Base-by-base conservation (phyloP, 2,888 invertebrate species). In the Xylota sylvarum region DNA sequence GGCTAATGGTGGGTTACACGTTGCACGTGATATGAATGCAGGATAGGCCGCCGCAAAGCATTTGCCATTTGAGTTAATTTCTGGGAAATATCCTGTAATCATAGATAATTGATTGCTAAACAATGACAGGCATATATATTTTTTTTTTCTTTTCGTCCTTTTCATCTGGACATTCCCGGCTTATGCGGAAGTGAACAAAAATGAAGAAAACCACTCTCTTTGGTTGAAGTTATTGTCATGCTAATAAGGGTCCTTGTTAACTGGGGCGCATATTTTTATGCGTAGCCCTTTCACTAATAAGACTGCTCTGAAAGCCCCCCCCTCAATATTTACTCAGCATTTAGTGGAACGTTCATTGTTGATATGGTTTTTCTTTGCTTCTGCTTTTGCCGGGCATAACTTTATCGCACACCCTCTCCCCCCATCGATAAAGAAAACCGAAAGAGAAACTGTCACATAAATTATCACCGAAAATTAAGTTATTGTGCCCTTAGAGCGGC, bases 51-150 rank as follows among this genome's bases (percentile, higher is more conserved):
- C 17, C 19, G 30, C 17, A 23, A 12, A 62, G 43, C 64, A 64
- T 9, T 72, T 37, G 50, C 62, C 50, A 67, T 81, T 74, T 62
- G 52, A 76, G 69, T 70, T 65, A 52, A 55, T 69, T 76, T 74
- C 56, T 52, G 69, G 56, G 56, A 80, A 85, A 85, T 80, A 70
- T 85, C 74, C 27, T 76, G 74, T 76, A 85, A 85, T 84, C 84
- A 72, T 64, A 56, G 80, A 58, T 85, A 85, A 85, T 85, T 85
- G 84, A 85, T 85, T 85, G 80, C 84, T 76, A 85, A 80, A 80
- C 80, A 85, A 80, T 85, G 74, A 80, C 60, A 70, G 65, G 67
- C 37, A 43, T 70, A 48, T 9, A 35, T 35, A 64, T 70, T 83
- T 58, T 58, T 37, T 64, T 70, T 83, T 58, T 58, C 37, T n/a